A percentile compares a stretch with the other conserved stretches of the same genome.
These are phyloP conservation scores for Druon quercuslanigerum DNA, from an alignment of 1,140 invertebrate species.

Conservation along the genomic window DNA sequence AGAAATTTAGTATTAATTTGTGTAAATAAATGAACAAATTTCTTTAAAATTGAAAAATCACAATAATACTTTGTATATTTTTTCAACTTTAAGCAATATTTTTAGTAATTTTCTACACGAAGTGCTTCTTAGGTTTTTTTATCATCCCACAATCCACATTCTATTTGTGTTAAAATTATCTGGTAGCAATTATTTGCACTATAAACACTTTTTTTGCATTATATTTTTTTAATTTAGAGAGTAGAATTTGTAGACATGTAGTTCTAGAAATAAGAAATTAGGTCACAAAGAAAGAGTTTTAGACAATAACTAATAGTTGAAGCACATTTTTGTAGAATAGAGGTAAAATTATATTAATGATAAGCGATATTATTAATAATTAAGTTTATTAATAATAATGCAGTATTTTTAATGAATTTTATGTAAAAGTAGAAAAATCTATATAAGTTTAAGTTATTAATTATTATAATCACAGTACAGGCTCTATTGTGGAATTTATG, in stretches of 20 bases:
- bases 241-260: neutral
- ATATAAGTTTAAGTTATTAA: neutral
- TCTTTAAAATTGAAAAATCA: neutral
- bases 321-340: constrained; percentile 20
- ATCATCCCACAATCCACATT: neutral
- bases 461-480: neutral
- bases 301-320: neutral
- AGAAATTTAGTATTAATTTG: neutral
- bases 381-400: neutral
- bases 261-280: neutral
- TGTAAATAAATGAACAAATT: neutral
- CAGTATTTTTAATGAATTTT: no score
- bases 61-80: no score
- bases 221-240: neutral
- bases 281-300: neutral
- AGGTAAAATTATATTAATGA: neutral
- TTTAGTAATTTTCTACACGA: neutral
- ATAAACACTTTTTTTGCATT: neutral
- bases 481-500: neutral
- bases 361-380: neutral
- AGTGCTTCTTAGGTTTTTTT: neutral
- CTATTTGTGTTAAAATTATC: neutral
- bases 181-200: neutral
- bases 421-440: neutral
- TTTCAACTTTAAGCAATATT: no score